Evolutionary conservation across 2,113 vertebrate genomes (phyloP).

Genomic region (Lampris megalopsis): DNA sequence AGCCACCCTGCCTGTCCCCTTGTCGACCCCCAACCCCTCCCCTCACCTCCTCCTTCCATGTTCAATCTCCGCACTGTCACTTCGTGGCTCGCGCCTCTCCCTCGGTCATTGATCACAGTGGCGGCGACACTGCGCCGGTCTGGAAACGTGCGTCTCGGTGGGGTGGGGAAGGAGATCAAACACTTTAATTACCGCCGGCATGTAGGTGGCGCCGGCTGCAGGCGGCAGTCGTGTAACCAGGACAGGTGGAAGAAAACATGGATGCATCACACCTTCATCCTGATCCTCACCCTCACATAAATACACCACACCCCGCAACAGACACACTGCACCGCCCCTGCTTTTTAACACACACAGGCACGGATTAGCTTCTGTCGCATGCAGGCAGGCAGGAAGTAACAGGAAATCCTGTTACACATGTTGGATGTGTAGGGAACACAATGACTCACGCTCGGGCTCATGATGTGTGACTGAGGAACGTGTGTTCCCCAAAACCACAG

Average conservation of each 20-base stretch:
- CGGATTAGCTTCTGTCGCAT: neutral
- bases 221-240: constrained; percentile 68
- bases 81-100: constrained; percentile 66
- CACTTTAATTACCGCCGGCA: constrained; percentile 81
- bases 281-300: constrained; percentile 22
- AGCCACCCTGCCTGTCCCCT: neutral
- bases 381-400: neutral
- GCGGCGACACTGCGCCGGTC: constrained; percentile 65
- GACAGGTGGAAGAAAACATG: constrained; percentile 69
- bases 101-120: constrained; percentile 81
- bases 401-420: constrained; percentile 18
- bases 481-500: neutral
- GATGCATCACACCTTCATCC: constrained; percentile 48
- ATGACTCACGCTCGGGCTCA: constrained; percentile 4
- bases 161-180: constrained; percentile 79
- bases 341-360: neutral
- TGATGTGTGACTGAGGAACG: neutral
- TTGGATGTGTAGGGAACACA: constrained; percentile 18
- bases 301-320: constrained; percentile 2
- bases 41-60: constrained; percentile 27
- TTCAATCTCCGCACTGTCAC: constrained; percentile 79
- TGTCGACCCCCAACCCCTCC: neutral
- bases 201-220: constrained; percentile 77
- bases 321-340: constrained; percentile 19
- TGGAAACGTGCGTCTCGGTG: constrained; percentile 66